Evolutionary conservation across 2,888 invertebrate species (phyloP).

Genomic region (Xylota segnis): DNA sequence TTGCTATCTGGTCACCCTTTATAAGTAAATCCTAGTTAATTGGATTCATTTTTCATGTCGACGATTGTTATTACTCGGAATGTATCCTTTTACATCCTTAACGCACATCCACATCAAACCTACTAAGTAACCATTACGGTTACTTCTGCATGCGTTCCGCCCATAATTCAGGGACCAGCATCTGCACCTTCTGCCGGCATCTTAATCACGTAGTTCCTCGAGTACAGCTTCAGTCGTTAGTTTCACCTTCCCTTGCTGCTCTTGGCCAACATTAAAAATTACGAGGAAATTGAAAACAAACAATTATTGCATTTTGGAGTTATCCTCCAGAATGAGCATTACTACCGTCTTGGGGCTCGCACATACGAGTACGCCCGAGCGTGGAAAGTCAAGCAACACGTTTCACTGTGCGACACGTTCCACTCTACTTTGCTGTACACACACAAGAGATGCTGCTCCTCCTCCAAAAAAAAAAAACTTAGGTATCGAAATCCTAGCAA

Average conservation of each 20-base stretch:
- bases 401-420: conserved; percentile 64
- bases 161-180: conserved; percentile 45
- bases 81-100: neutral
- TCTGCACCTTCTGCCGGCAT: conserved; percentile 21
- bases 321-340: conserved; percentile 72
- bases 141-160: conserved; percentile 5
- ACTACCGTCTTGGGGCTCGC: conserved; percentile 41
- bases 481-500: conserved; percentile 75
- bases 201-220: conserved; percentile 62
- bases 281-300: conserved; percentile 76
- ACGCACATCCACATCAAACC: no score
- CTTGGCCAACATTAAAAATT: conserved; percentile 64
- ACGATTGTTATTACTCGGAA: neutral
- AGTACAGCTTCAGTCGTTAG: conserved; percentile 68
- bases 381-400: conserved; percentile 65
- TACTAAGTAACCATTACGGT: neutral
- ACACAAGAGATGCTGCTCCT: conserved; percentile 18
- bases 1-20: no score
- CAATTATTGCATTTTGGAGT: conserved; percentile 75
- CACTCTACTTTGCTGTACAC: conserved; percentile 41
- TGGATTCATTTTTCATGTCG: no score
- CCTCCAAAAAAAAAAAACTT: conserved; percentile 48
- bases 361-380: conserved; percentile 23
- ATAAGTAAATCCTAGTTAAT: no score
- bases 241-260: conserved; percentile 17